Conservation (phyloP, 2,797 vertebrate genomes). For the Calcarius lapponicus region DNA sequence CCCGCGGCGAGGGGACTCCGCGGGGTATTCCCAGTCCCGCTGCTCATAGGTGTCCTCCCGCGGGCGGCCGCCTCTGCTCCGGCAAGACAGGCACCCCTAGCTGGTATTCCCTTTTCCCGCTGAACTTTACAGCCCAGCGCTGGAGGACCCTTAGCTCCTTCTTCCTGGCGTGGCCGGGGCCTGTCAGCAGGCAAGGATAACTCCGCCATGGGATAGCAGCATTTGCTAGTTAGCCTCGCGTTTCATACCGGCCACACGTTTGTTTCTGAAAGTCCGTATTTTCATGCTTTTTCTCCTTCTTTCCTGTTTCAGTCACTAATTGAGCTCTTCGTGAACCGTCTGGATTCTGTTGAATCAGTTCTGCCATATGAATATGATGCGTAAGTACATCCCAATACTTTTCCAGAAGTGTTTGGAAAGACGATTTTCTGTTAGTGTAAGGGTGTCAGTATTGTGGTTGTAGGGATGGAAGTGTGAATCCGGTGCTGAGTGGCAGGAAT, state of each 20-base stretch:
- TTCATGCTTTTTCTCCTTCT: background rate
- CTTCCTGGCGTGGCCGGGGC: background rate
- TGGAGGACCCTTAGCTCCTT: background rate
- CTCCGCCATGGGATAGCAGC: background rate
- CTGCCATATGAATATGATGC: constrained; percentile 89
- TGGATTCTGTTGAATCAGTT: constrained; percentile 91
- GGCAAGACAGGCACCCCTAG: background rate
- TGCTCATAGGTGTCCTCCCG: background rate
- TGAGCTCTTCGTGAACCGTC: constrained; percentile 88
- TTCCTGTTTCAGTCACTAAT: constrained; percentile 76
- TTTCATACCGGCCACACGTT: fast-evolving
- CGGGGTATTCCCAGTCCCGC: fast-evolving
- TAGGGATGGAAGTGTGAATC: background rate
- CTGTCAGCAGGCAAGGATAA: background rate
- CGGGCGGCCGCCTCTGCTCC: background rate
- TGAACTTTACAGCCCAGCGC: background rate
- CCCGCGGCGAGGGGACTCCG: fast-evolving
- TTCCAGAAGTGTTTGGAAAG: background rate
- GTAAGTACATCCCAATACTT: constrained; percentile 75
- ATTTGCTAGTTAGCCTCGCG: background rate
- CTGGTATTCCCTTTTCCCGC: background rate
- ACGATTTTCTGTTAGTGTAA: fast-evolving
- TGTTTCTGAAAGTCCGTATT: background rate
- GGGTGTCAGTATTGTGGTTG: fast-evolving
- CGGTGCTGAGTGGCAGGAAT: background rate